Base-by-base conservation (phyloP, 2,113 vertebrate species). In the Callaeas wilsoni region DNA sequence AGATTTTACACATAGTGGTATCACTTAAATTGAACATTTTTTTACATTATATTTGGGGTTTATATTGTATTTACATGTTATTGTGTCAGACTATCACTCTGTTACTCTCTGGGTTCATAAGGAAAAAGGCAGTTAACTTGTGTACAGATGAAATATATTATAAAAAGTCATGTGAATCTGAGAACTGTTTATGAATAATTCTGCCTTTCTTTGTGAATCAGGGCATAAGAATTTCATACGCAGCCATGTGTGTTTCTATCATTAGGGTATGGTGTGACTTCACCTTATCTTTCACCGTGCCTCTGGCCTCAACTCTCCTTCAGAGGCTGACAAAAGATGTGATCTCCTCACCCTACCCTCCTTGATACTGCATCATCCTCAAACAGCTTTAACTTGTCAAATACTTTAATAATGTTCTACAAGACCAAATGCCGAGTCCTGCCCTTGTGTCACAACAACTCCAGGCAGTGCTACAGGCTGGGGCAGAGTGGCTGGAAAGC, bases 371-470 rank as follows among this genome's bases (percentile, higher is more conserved):
- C 37, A 46, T 52, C 35, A 69, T 65, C 10, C 41, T 44, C 47
- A 60, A 25, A 57, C 9, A n/a, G 35, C 35, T n/a, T 83, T 74
- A 39, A 57, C 27, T 74, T 80, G 52, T n/a, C 35, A 75, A 75
- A 44, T 56, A 59, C 20, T 65, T 85, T 30, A 39, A 63, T 70
- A 63, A 53, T 46, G 9, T 53, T 47, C 25, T 30, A 9, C 13
- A 60, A 46, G 11, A 3, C 20, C 0, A 2, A n/a, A 6, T 53
- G 37, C 13, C 0, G 0, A 3, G 29, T 75, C 37, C 50, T 50
- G 42, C 59, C 13, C 67, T 73, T 64, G 42, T 21, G 3, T 56
- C 57, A 19, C 35, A 49, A 10, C 41, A 32, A 23, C 5, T 4
- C 17, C 46, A 6, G 3, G 60, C 25, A 44, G 13, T 7, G 12